Evolutionary conservation across 2,797 vertebrate genomes (phyloP).

Genomic region (Dendrocincla tyrannina): DNA sequence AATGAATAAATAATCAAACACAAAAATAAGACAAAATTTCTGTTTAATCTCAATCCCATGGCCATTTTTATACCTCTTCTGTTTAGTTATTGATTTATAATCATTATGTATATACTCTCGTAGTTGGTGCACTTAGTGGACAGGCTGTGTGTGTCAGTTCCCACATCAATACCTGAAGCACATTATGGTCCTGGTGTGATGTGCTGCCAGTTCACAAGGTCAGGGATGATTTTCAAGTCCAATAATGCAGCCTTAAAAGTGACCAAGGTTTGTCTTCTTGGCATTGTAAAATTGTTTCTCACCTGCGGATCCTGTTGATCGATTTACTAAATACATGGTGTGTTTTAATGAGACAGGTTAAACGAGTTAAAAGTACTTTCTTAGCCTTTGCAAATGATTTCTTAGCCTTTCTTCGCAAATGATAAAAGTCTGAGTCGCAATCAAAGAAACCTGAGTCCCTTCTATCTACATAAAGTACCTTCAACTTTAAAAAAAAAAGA

Average conservation of each 20-base stretch:
- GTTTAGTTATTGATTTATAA: not conserved
- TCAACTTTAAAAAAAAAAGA: not conserved
- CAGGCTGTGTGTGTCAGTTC: not conserved
- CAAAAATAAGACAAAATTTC: not conserved
- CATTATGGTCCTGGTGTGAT: not conserved
- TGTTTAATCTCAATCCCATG: not conserved
- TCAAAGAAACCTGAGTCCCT: rapidly evolving
- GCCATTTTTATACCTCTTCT: not conserved
- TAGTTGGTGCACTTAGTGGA: slow-evolving; percentile 5
- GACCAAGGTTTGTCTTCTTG: not conserved
- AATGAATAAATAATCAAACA: not conserved
- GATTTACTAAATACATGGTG: not conserved
- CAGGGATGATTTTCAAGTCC: not conserved
- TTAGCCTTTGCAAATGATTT: not conserved
- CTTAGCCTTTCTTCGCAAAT: not conserved
- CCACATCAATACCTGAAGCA: not conserved
- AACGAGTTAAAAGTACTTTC: not conserved
- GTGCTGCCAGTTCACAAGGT: not conserved
- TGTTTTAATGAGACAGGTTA: not conserved
- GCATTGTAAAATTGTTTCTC: not conserved
- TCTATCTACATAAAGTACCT: not conserved
- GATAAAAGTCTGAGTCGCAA: not conserved
- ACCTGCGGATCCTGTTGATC: not conserved
- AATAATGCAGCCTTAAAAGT: not conserved
- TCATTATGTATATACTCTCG: not conserved